Conservation (phyloP, 2,797 vertebrate species). For the Buphagus erythrorhynchus region DNA sequence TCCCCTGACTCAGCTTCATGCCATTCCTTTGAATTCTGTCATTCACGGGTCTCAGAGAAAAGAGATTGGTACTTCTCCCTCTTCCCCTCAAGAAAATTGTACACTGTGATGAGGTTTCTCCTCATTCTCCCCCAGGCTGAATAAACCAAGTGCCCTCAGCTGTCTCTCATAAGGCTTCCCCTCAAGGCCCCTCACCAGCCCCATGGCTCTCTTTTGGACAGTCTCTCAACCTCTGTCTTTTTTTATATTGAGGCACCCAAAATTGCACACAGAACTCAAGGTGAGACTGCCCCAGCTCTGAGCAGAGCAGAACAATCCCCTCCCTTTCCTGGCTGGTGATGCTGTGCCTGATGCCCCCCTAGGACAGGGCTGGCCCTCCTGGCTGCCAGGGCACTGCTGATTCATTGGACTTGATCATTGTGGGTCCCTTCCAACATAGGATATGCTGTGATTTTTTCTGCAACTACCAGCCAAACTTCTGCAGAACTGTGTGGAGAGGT, state of each 20-base stretch:
- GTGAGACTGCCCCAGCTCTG: neutral
- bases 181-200: neutral
- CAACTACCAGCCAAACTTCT: neutral
- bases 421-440: neutral
- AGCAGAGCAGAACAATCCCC: neutral
- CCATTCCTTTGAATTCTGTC: neutral
- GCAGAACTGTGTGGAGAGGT: neutral
- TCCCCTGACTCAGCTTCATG: neutral
- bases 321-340: accelerated
- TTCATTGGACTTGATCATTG: neutral
- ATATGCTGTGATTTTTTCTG: neutral
- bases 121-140: neutral
- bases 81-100: neutral
- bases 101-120: neutral
- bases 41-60: neutral
- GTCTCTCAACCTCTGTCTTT: neutral
- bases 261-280: too few relatives aligned
- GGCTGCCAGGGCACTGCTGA: neutral
- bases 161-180: neutral
- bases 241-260: neutral
- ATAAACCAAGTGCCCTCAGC: neutral
- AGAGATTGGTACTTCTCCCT: neutral
- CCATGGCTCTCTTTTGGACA: neutral
- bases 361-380: neutral
- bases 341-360: neutral